phyloP scores from a whole-genome alignment of 2,888 invertebrate genomes.

The Belgica antarctica region DNA sequence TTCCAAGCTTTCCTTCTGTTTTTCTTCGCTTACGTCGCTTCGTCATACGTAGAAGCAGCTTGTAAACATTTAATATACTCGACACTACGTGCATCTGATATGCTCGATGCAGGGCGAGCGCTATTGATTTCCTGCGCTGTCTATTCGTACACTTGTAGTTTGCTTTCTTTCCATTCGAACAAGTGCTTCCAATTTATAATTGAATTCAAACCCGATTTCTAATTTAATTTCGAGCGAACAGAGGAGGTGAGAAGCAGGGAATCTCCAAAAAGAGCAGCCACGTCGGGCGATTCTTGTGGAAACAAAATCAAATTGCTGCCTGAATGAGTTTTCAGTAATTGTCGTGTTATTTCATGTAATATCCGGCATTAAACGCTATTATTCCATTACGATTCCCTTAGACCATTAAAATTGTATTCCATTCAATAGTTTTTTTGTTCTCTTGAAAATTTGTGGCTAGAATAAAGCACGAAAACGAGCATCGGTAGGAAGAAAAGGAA shows the following conservation, averaged over 20 bases:
- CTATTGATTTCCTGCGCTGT: neutral
- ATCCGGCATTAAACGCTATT: conserved; percentile 27
- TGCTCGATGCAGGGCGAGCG: neutral
- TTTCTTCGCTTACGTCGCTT: neutral
- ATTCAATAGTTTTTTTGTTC: conserved; percentile 2
- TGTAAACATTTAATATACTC: conserved; percentile 16
- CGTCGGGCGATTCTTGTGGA: neutral
- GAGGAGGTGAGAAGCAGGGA: neutral
- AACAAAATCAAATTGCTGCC: conserved; percentile 35
- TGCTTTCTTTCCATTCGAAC: neutral
- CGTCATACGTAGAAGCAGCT: neutral
- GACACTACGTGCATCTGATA: conserved; percentile 21
- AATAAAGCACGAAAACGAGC: neutral
- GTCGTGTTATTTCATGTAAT: conserved; percentile 44
- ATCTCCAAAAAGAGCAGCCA: neutral
- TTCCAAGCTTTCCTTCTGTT: conserved; percentile 14
- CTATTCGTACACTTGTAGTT: neutral
- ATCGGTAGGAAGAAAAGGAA: neutral
- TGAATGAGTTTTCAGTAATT: conserved; percentile 42
- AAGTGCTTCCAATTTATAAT: conserved; percentile 35
- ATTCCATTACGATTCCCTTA: conserved; percentile 37
- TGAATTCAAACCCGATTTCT: conserved; percentile 30
- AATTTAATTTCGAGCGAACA: conserved; percentile 21
- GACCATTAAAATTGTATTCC: conserved; percentile 37
- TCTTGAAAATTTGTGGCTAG: neutral